These are phyloP conservation scores for Pecten maximus DNA, from an alignment of 2,888 invertebrate genomes.

Conservation along the genomic window DNA sequence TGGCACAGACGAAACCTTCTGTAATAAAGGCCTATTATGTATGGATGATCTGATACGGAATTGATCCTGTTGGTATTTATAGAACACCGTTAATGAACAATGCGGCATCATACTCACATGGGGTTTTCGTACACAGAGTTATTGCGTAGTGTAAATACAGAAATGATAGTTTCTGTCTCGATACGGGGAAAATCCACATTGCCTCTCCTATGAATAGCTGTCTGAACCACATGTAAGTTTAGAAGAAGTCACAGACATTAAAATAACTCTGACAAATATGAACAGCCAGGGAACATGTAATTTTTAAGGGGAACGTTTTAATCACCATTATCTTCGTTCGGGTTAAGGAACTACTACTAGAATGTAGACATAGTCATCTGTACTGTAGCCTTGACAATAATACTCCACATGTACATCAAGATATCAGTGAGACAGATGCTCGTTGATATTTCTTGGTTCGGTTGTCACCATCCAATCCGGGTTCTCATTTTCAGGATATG, in stretches of 20 bases:
- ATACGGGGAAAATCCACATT: background rate
- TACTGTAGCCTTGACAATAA: too few relatives aligned
- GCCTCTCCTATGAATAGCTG: background rate
- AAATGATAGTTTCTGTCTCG: background rate
- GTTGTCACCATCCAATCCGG: too few relatives aligned
- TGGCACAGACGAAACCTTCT: background rate
- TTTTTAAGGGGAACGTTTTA: too few relatives aligned
- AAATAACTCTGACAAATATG: too few relatives aligned
- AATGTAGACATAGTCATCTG: too few relatives aligned
- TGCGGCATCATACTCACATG: background rate
- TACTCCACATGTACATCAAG: too few relatives aligned
- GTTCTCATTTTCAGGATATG: too few relatives aligned
- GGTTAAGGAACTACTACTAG: too few relatives aligned
- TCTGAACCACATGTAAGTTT: background rate
- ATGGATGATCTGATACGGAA: background rate
- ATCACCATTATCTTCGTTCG: too few relatives aligned
- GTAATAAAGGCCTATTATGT: background rate
- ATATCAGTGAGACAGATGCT: too few relatives aligned
- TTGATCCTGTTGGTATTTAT: background rate
- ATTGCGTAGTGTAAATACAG: background rate
- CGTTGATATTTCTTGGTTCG: too few relatives aligned
- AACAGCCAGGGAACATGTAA: too few relatives aligned
- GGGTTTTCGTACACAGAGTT: background rate
- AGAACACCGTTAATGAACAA: slow-evolving; percentile 23
- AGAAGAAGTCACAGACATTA: background rate